Base-by-base conservation (phyloP, 2,888 invertebrate genomes). In the Congeria kusceri region DNA sequence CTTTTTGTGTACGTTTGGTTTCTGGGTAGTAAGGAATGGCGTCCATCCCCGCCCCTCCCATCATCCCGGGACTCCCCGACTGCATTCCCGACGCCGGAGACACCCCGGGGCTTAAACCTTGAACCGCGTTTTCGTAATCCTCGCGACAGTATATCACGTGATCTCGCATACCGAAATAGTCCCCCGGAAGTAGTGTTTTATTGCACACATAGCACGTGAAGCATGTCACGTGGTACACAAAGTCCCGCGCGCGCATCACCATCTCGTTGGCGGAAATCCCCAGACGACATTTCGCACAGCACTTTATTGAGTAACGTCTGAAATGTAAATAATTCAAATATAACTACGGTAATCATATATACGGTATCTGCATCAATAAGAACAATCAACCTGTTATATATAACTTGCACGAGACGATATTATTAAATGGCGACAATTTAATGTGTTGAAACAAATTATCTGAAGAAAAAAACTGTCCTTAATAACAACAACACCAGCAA, bases 151-250 rank as follows among this genome's bases (percentile, higher is more conserved):
- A 96, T 62, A 97, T 96, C 78, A 96, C 95, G 59, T 96, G 96
- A 85, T 96, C 96, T 80, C 96, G 95, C 95, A 98, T 96, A 28
- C 98, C 97, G 93, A 98, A 98, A 88, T 97, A 96, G 91, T 98
- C 98, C 27, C 98, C 98, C 91, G 97, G 97, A 80, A 96, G 96
- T 83, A 98, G 95, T 69, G 96, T 95, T 32, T 96, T 95, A 63
- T 96, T 96, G 93, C 98, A 98, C 49, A 96, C 96, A 73, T 96
- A 95, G 93, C 98, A 98, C 49, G 96, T 96, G 95, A 98, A 98
- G 94, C 98, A 98, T 86, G 96, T 95, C 77, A 98, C 95, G 93
- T 98, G 98, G 94, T 96, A 98, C 80, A 98, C 97, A 91, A 96
- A 95, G 88, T 97, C 97, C 58, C 96, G 94, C 0, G 97, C 98